phyloP scores from a whole-genome alignment of 2,113 vertebrate species.

The Ailurus styani region DNA sequence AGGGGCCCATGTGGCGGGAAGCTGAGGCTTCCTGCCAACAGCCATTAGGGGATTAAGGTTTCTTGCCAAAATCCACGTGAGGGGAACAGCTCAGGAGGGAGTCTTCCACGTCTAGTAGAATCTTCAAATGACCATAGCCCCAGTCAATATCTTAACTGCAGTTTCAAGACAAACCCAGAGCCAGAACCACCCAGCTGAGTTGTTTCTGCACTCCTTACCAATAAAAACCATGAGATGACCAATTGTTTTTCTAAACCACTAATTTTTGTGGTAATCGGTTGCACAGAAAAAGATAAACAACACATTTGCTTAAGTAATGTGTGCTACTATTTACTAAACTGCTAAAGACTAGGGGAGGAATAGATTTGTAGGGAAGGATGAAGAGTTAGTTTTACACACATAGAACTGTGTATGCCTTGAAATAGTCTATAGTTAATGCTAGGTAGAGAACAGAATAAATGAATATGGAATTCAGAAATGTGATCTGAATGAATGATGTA shows the following conservation, averaged over 20 bases:
- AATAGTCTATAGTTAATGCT: not conserved
- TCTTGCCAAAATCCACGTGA: not conserved
- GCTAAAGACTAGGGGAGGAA: not conserved
- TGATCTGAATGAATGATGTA: not conserved
- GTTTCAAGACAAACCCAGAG: not conserved
- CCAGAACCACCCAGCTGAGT: not conserved
- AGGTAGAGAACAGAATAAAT: not conserved
- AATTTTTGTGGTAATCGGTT: not conserved
- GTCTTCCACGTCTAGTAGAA: not conserved
- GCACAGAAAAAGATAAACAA: not conserved
- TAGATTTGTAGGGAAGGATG: not conserved
- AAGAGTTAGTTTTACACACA: not conserved
- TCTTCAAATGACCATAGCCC: not conserved
- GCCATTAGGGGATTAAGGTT: not conserved
- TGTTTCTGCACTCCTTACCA: not conserved
- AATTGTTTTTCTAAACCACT: not conserved
- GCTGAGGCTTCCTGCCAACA: not conserved
- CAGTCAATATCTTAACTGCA: not conserved
- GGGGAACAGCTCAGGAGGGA: not conserved
- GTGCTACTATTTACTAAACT: not conserved
- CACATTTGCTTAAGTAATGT: not conserved
- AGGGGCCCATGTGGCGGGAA: not conserved
- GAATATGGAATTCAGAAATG: not conserved
- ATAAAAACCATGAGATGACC: not conserved
- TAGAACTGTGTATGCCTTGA: not conserved